These are phyloP conservation scores for Acrocephalus arundinaceus DNA, from an alignment of 2,113 vertebrate genomes.

Conservation along the genomic window DNA sequence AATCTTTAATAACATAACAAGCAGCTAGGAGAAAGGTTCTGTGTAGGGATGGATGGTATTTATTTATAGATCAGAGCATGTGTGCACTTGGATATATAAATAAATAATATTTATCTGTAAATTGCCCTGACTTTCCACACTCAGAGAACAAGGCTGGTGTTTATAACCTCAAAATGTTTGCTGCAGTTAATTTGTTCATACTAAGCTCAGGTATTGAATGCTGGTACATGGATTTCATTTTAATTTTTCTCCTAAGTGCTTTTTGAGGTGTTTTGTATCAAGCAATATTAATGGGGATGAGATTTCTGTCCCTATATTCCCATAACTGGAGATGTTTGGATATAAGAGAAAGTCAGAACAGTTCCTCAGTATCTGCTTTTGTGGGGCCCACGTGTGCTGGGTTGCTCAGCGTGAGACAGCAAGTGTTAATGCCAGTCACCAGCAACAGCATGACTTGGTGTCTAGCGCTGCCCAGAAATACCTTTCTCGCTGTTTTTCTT, in stretches of 20 bases:
- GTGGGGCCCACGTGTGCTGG: no score
- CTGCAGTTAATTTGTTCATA: neutral
- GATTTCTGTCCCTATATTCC: neutral
- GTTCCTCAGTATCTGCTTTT: neutral
- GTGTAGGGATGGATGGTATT: neutral
- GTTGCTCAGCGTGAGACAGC: neutral
- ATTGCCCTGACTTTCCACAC: neutral
- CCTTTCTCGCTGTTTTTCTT: neutral
- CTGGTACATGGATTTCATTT: neutral
- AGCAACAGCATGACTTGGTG: neutral
- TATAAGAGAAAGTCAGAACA: neutral
- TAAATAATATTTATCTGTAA: neutral
- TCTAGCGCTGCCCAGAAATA: neutral
- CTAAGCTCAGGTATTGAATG: fast-evolving
- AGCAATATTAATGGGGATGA: neutral
- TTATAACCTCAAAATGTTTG: neutral
- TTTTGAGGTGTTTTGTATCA: neutral
- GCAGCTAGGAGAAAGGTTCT: neutral
- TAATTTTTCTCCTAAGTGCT: neutral
- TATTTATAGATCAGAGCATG: neutral
- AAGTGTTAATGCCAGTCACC: neutral
- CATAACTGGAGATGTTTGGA: no score
- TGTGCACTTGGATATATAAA: neutral
- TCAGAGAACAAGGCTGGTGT: neutral
- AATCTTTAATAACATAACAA: neutral